phyloP scores from a whole-genome alignment of 23 tunicate genomes.

The Diplosoma virens region DNA sequence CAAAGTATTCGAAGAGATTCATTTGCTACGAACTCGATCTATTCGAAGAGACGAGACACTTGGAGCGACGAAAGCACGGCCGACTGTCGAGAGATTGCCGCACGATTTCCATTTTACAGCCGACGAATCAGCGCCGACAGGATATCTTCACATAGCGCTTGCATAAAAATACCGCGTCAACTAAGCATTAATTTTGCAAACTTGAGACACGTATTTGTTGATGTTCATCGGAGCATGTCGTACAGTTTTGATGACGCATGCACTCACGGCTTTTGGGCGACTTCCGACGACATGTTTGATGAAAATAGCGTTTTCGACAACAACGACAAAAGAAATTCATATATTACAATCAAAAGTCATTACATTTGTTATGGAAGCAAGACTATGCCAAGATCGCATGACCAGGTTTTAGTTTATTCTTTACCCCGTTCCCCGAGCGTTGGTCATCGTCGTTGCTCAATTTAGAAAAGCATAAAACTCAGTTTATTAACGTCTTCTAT shows the following conservation, averaged over 20 bases:
- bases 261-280: slow-evolving; percentile 1
- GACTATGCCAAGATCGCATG: neutral
- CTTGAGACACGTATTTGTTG: slow-evolving; percentile 38
- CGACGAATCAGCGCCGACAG: neutral
- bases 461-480: too few relatives aligned
- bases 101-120: neutral
- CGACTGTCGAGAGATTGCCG: neutral
- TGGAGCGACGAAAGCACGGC: slow-evolving; percentile 11
- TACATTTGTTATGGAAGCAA: slow-evolving; percentile 1
- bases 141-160: neutral
- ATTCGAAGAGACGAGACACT: slow-evolving; percentile 13
- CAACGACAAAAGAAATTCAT: slow-evolving; percentile 3
- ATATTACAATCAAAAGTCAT: slow-evolving; percentile 1
- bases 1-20: neutral
- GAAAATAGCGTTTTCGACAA: neutral
- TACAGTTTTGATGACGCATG: slow-evolving; percentile 20
- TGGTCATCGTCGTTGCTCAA: neutral
- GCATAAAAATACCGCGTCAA: neutral
- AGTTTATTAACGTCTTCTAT: too few relatives aligned
- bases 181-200: slow-evolving; percentile 20
- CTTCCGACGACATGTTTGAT: neutral
- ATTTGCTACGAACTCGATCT: neutral
- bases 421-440: neutral
- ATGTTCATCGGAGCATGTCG: slow-evolving; percentile 44
- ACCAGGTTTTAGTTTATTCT: slow-evolving; percentile 3